Conservation (phyloP, 2,888 invertebrate genomes). For the Cryptus viduatorius region DNA sequence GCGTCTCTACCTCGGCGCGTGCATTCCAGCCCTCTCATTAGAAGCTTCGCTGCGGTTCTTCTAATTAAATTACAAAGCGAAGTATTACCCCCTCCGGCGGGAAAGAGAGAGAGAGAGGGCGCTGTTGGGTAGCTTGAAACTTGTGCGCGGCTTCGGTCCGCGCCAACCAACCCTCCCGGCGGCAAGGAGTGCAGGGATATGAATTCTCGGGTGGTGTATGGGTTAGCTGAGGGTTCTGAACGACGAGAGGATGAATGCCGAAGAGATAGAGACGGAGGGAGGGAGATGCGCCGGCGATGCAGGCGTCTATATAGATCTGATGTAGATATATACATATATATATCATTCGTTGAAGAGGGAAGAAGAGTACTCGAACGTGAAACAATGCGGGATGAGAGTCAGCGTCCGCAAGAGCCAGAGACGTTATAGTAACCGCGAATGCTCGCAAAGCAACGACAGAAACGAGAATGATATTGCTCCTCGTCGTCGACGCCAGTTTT, state of each 20-base stretch:
- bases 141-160: conserved; percentile 29
- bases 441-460: conserved; percentile 37
- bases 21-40: conserved; percentile 70
- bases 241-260: conserved; percentile 19
- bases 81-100: conserved; percentile 50
- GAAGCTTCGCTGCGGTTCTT: conserved; percentile 70
- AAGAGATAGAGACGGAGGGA: conserved; percentile 1
- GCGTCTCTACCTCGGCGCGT: conserved; percentile 38
- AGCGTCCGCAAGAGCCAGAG: conserved; percentile 31
- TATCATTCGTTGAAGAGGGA: conserved; percentile 40
- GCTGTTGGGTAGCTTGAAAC: conserved; percentile 34
- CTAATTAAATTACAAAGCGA: conserved; percentile 75
- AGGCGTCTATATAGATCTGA: neutral
- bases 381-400: conserved; percentile 61
- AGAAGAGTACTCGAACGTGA: conserved; percentile 49
- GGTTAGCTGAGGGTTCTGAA: conserved; percentile 46
- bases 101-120: neutral
- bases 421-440: conserved; percentile 42
- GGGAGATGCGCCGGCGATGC: conserved; percentile 13
- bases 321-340: neutral
- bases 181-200: conserved; percentile 45
- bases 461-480: conserved; percentile 42
- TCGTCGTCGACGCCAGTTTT: conserved; percentile 42
- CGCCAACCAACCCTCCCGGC: conserved; percentile 30
- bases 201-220: conserved; percentile 42